phyloP scores from a whole-genome alignment of 2,797 vertebrate genomes.

The Tangara arthus region DNA sequence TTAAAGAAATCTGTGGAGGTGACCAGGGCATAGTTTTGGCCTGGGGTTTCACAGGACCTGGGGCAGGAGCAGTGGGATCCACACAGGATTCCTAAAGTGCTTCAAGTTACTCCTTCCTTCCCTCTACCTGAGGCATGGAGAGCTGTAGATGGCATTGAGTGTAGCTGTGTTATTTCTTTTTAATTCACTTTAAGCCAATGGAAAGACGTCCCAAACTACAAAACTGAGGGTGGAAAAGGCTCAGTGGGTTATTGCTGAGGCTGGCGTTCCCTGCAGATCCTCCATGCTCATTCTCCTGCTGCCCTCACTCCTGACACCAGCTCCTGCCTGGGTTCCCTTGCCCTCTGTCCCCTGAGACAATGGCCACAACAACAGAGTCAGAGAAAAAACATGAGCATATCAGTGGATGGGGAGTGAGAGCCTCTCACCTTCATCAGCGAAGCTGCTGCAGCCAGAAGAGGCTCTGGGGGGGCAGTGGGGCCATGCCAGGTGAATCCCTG shows the following conservation, averaged over 20 bases:
- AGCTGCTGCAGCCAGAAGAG: background rate
- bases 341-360: too few relatives aligned
- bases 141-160: background rate
- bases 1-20: background rate
- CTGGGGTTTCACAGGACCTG: background rate
- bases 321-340: accelerated
- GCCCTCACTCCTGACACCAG: background rate
- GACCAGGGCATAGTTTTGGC: background rate
- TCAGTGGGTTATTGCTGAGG: background rate
- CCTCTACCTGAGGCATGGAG: accelerated
- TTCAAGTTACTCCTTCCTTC: background rate
- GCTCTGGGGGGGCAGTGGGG: background rate
- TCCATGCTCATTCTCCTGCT: background rate
- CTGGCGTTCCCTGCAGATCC: background rate
- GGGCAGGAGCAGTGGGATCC: background rate
- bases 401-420: background rate
- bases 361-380: accelerated
- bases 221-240: background rate
- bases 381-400: background rate
- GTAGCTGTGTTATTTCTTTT: too few relatives aligned
- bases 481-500: background rate
- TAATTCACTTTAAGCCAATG: background rate
- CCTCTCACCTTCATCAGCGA: background rate
- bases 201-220: background rate
- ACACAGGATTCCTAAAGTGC: background rate